Evolutionary conservation across 2,797 vertebrate species (phyloP), one percentile per base, ranked within the genome.

Genomic region (Oryzias sinensis): DNA sequence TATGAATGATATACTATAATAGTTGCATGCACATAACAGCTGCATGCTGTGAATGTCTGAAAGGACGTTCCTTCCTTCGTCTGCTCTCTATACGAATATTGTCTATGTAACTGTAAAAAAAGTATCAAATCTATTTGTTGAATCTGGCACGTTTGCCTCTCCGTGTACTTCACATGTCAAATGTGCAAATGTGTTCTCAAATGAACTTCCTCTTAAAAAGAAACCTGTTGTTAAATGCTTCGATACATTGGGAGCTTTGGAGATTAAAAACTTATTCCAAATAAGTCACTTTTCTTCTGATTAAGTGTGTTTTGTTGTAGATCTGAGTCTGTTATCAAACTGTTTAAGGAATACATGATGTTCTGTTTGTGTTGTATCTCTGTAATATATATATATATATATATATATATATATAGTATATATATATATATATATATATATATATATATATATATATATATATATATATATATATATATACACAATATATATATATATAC

Each of bases 41-140:
- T 85, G 88, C 83, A 92, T 88, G 84, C 80, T 78, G 82, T 87
- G 80, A 81, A 85, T 85, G 82, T 85, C 72, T 80, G 65, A 78
- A 66, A 55, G 68, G 56, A 76, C 22, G 37, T 49, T 70, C 65
- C 62, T 58, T 67, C 55, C 52, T 70, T 67, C 67, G 44, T 65
- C 62, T 74, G 65, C 80, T 86, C 59, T 84, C 60, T 87, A 79
- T 80, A 75, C 68, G 60, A 68, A 70, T 78, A 72, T 80, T 20
- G 68, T 82, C 75, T 70, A 53, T 79, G 72, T 80, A 72, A 53
- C 62, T 81, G 63, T 22, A 49, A 44, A 51, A 63, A 74, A 53
- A 46, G 59, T 58, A 56, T 73, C 68, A 63, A 75, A 74, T 69
- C 71, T 72, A 62, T 81, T 55, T 52, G 49, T 72, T 18, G 33